These are phyloP conservation scores for Drosophila tropicalis DNA, from an alignment of 1,140 invertebrate genomes.

Conservation along the genomic window DNA sequence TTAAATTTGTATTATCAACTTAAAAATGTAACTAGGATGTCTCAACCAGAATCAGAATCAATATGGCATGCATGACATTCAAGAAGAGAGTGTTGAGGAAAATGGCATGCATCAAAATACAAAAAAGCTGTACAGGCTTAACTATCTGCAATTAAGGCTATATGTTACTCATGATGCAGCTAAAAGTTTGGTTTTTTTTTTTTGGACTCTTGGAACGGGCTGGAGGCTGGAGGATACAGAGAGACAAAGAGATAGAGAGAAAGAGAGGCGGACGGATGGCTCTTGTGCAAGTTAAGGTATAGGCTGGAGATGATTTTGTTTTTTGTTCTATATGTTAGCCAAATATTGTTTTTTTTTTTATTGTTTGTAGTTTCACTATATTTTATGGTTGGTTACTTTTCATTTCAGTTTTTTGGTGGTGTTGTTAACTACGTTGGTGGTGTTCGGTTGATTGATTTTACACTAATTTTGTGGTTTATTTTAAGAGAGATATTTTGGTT, in stretches of 20 bases:
- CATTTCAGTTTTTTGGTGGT: slow-evolving; percentile 28
- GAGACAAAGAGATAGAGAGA: slow-evolving; percentile 26
- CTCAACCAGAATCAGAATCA: slow-evolving; percentile 16
- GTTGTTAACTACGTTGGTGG: slow-evolving; percentile 64
- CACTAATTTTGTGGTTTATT: slow-evolving; percentile 48
- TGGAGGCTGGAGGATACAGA: slow-evolving; percentile 38
- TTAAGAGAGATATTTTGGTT: slow-evolving; percentile 49
- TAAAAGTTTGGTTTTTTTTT: slow-evolving; percentile 24
- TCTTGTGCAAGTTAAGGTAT: slow-evolving; percentile 49
- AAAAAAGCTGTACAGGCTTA: slow-evolving; percentile 15
- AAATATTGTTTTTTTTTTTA: background rate
- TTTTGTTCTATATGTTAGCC: slow-evolving; percentile 20
- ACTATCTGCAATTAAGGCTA: slow-evolving; percentile 24
- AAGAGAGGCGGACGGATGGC: slow-evolving; percentile 25
- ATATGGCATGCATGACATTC: slow-evolving; percentile 25
- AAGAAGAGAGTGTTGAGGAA: background rate
- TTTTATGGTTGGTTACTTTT: slow-evolving; percentile 28
- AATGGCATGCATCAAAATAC: slow-evolving; percentile 19
- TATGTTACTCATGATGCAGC: slow-evolving; percentile 40
- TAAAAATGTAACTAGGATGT: background rate
- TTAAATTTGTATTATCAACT: background rate
- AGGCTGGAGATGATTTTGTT: slow-evolving; percentile 32
- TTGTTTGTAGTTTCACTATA: background rate
- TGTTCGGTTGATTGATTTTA: slow-evolving; percentile 23
- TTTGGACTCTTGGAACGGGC: slow-evolving; percentile 43